Conservation (phyloP, 2,888 invertebrate species). For the Pelosia muscerda region DNA sequence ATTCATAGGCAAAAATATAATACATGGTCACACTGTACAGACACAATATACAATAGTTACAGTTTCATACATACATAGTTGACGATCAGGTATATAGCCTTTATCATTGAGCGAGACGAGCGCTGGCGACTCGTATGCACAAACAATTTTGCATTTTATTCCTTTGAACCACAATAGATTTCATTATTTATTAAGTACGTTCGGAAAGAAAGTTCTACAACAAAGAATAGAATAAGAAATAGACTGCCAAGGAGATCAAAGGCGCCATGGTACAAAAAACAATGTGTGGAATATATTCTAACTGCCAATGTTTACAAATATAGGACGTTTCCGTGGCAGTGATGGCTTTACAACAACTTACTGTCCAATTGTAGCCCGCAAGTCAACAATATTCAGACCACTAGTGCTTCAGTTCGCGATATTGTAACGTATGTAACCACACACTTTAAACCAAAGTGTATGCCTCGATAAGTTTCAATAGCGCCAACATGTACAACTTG, state of each 20-base stretch:
- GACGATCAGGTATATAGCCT: slow-evolving; percentile 29
- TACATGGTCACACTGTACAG: slow-evolving; percentile 56
- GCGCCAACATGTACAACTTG: slow-evolving; percentile 15
- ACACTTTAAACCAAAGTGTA: background rate
- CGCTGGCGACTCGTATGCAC: background rate
- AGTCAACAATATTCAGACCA: slow-evolving; percentile 31
- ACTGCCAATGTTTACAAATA: slow-evolving; percentile 44
- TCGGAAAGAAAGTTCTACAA: slow-evolving; percentile 10
- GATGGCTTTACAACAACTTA: slow-evolving; percentile 30
- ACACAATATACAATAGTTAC: slow-evolving; percentile 52
- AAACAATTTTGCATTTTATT: slow-evolving; percentile 54
- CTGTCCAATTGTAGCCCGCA: slow-evolving; percentile 44
- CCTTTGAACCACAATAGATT: slow-evolving; percentile 42
- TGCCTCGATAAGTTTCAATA: slow-evolving; percentile 18
- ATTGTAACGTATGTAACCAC: slow-evolving; percentile 20
- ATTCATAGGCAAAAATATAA: slow-evolving; percentile 47
- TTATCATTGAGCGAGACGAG: background rate
- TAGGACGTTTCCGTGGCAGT: slow-evolving; percentile 50
- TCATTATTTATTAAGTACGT: slow-evolving; percentile 43
- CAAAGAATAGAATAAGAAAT: slow-evolving; percentile 24
- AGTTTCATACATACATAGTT: slow-evolving; percentile 40
- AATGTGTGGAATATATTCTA: slow-evolving; percentile 27
- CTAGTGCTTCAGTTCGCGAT: slow-evolving; percentile 15
- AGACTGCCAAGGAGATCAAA: slow-evolving; percentile 48
- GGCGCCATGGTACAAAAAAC: slow-evolving; percentile 28